These are phyloP conservation scores for Glyptemys insculpta DNA, from an alignment of 2,797 vertebrate genomes.

Conservation along the genomic window DNA sequence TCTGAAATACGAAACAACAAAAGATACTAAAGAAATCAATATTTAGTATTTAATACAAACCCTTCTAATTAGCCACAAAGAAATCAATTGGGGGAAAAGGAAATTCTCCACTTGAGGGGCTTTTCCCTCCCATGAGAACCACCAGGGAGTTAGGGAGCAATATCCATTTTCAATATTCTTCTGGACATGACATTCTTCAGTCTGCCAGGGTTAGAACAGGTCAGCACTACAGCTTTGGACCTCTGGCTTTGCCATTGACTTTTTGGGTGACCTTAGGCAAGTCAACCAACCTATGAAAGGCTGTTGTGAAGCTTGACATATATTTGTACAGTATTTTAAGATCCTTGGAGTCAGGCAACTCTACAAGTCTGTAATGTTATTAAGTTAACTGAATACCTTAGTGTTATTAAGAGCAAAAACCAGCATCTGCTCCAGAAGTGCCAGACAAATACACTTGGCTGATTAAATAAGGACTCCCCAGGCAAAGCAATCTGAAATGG, in stretches of 20 bases:
- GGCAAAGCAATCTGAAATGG: background rate
- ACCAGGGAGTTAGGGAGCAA: background rate
- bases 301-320: background rate
- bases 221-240: rapidly evolving
- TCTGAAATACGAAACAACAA: constrained; percentile 35
- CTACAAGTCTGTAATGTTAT: background rate
- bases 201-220: background rate
- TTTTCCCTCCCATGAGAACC: background rate
- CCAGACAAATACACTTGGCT: background rate
- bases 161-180: background rate
- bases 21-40: constrained; percentile 51
- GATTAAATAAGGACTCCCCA: background rate
- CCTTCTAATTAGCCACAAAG: constrained; percentile 36
- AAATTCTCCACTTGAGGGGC: background rate
- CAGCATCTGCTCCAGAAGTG: background rate
- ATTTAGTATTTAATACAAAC: constrained; percentile 36
- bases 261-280: background rate
- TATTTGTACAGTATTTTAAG: background rate
- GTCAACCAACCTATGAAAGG: background rate
- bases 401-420: background rate
- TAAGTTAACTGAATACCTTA: background rate
- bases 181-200: background rate
- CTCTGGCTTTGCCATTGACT: background rate
- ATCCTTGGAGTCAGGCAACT: background rate
- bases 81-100: background rate